Base-by-base conservation (phyloP, 2,113 vertebrate genomes). In the Vicugna pacos region DNA sequence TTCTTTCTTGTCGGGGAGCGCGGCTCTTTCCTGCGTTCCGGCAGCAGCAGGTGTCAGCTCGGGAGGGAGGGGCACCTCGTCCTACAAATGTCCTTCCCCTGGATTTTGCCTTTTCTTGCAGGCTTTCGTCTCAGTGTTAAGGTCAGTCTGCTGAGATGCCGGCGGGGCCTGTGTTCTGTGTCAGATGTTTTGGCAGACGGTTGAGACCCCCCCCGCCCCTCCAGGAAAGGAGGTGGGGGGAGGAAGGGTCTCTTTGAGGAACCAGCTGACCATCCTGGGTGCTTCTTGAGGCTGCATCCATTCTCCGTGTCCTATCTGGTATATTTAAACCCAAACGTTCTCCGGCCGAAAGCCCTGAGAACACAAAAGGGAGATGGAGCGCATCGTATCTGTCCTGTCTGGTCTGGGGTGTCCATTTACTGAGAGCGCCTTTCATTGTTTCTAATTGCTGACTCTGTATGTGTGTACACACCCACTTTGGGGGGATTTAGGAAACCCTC, bases 31-130 rank as follows among this genome's bases (percentile, higher is more conserved):
- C 93, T 72, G 48, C 48, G 4, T 62, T 95, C 75, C 0, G 14
- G 64, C 93, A 64, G 95, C 89, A 95, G 97, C 97, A 98, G 97
- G 97, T 98, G 97, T 97, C 75, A 8, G 93, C 89, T 79, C 4
- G 3, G 69, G 38, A 64, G 93, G 96, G 97, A 96, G 93, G 93
- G 81, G 93, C 72, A 24, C 38, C 80, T 90, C 35, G 91, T 94
- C 97, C 96, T 97, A 86, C 96, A 97, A 81, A 97, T 56, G 97
- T 96, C 96, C 97, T 97, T 93, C 72, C 35, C 0, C 19, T 58
- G 82, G 84, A 75, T 85, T 50, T 72, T 58, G 84, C 89, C 62
- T 91, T 75, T 91, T 62, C 67, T 95, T 75, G 30, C 6, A 1
- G 58, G 82, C 82, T 96, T 32, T 35, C 5, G 5, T 94, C 56